Percentiles rank a stretch among this genome's conserved stretches.
Conservation (phyloP, 2,888 invertebrate genomes). For the Empis stercorea region DNA sequence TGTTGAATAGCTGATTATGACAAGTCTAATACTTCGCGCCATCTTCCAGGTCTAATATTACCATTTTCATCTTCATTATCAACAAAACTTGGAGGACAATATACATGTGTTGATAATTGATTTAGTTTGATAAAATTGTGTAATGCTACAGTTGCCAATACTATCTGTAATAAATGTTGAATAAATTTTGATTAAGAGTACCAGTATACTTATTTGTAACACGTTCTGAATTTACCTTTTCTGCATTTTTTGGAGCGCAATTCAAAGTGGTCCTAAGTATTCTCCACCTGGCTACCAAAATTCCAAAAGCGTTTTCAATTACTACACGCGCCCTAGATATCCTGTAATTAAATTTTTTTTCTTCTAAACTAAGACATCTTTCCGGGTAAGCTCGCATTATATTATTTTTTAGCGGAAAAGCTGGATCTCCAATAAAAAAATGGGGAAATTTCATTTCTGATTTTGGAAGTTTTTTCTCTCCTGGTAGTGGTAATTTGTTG, state of each 20-base stretch:
- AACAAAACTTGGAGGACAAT: not conserved
- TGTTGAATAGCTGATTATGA: too few relatives aligned
- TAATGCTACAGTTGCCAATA: not conserved
- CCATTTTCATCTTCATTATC: not conserved
- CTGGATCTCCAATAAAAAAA: conserved; percentile 10
- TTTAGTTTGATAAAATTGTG: not conserved
- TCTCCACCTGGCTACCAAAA: conserved; percentile 5
- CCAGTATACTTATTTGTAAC: not conserved
- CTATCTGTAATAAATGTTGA: not conserved
- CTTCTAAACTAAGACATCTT: not conserved
- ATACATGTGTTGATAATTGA: not conserved
- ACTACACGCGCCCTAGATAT: conserved; percentile 10
- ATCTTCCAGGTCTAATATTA: not conserved
- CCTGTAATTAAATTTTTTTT: conserved; percentile 8
- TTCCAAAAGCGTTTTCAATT: conserved; percentile 13
- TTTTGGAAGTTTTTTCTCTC: not conserved
- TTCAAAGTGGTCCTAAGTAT: not conserved
- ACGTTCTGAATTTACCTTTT: not conserved
- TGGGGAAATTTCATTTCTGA: conserved; percentile 1
- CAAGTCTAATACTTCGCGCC: not conserved
- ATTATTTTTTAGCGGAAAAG: conserved; percentile 12
- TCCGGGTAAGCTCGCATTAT: conserved; percentile 3
- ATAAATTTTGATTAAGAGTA: not conserved
- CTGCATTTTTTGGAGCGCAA: not conserved
- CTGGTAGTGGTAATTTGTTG: conserved; percentile 1